A percentile compares a stretch with the other conserved stretches of the same genome.
These are phyloP conservation scores for Theretra japonica DNA, from an alignment of 2,888 invertebrate genomes.

Conservation along the genomic window DNA sequence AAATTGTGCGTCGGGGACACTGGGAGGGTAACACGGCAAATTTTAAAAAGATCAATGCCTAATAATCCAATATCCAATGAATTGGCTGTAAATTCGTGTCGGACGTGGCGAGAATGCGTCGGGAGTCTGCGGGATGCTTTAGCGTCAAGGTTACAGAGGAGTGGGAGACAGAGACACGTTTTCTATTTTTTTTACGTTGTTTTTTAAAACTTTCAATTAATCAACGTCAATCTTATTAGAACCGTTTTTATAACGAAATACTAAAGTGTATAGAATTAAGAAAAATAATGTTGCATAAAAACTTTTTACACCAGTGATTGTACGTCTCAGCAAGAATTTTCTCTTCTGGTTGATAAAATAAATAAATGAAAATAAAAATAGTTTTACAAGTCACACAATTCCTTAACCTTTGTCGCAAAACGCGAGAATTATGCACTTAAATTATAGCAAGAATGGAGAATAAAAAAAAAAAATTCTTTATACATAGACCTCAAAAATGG, in stretches of 20 bases:
- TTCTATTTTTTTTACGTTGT: neutral
- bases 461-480: too few relatives aligned
- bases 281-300: too few relatives aligned
- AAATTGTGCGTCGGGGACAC: conserved; percentile 69
- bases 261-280: too few relatives aligned
- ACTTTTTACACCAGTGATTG: too few relatives aligned
- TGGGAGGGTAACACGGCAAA: conserved; percentile 52
- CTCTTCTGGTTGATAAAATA: too few relatives aligned
- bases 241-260: neutral
- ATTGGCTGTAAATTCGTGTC: conserved; percentile 79
- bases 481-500: too few relatives aligned
- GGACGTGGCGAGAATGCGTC: conserved; percentile 67
- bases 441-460: too few relatives aligned
- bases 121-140: conserved; percentile 53
- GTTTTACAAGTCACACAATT: too few relatives aligned
- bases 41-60: conserved; percentile 81
- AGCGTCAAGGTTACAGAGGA: conserved; percentile 43
- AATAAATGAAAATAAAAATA: too few relatives aligned
- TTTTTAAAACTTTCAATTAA: neutral
- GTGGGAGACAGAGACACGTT: neutral
- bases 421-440: too few relatives aligned
- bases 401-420: too few relatives aligned
- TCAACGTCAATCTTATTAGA: neutral
- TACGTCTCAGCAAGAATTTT: too few relatives aligned
- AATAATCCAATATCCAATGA: conserved; percentile 83